These are phyloP conservation scores for Trissolcus basalis DNA, from an alignment of 1,140 invertebrate species.

Conservation along the genomic window DNA sequence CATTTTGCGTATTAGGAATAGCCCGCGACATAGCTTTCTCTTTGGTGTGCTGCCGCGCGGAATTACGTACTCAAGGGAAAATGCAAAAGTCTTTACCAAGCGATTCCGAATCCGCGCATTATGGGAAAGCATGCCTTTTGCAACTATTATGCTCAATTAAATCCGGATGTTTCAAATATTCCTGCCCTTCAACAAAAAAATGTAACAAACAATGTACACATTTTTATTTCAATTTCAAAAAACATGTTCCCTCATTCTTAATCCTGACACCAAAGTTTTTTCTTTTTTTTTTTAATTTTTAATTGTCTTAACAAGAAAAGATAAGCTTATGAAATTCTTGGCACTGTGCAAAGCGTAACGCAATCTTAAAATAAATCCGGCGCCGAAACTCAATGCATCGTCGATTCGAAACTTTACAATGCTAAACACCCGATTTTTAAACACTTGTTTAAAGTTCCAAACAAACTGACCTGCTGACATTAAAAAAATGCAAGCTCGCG, in stretches of 20 bases:
- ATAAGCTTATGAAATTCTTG: constrained; percentile 57
- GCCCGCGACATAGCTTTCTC: constrained; percentile 55
- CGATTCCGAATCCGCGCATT: constrained; percentile 34
- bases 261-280: too few species aligned
- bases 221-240: too few species aligned
- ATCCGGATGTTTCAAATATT: constrained; percentile 7
- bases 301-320: constrained; percentile 53
- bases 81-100: constrained; percentile 30
- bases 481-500: too few species aligned
- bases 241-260: too few species aligned
- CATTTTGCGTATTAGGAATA: constrained; percentile 57
- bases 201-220: too few species aligned
- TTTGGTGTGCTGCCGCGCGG: constrained; percentile 42
- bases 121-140: constrained; percentile 44
- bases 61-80: constrained; percentile 50
- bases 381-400: constrained; percentile 58
- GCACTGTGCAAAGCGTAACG: constrained; percentile 46
- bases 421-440: constrained; percentile 51
- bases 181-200: not conserved
- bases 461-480: not conserved
- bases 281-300: constrained; percentile 46
- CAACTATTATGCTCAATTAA: constrained; percentile 36
- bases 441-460: constrained; percentile 7
- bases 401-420: constrained; percentile 37
- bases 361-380: constrained; percentile 64